Base-by-base conservation (phyloP, 2,797 vertebrate genomes). In the Phataginus tetradactyla region DNA sequence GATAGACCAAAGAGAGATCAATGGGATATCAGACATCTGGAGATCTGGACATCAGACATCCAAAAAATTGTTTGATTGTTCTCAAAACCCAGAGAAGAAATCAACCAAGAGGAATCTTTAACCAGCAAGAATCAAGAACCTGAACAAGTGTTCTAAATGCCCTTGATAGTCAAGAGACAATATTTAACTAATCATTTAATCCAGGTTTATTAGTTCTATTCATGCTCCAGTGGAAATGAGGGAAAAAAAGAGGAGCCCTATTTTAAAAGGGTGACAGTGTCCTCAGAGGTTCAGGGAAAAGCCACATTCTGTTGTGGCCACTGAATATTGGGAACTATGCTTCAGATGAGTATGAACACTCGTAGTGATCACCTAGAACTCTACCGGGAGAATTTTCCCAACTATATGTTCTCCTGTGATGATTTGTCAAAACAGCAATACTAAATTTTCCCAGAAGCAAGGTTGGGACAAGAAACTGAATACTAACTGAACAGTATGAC, bases 351-450 rank as follows among this genome's bases (percentile, higher is more conserved):
- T 72, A 81, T 27, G 27, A 37, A 21, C 11, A 61, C 10, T 66
- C 34, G 32, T 34, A 34, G n/a, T 45, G 84, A 68, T 27, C 34
- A 88, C 45, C 88, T 68, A 85, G 51, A 37, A 85, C 29, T 92
- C 63, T 14, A 59, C 27, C 21, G 42, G 45, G 45, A 96, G 34
- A 59, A n/a, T 42, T 78, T 90, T 91, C 34, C 17, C 63, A 95
- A 18, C 18, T 39, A 51, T 51, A 29, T 69, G 83, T 95, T 92
- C 55, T 91, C 13, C 21, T 49, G 20, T 37, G 15, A 96, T 86
- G 37, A 86, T 21, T 69, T 90, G 25, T 88, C 57, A 85, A 94
- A 94, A 95, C 9, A 83, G 5, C 34, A 83, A 83, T 66, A 20
- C 51, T 93, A 80, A 18, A 51, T 81, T 77, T 74, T 91, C 39